Base-by-base conservation (phyloP, 2,113 vertebrate species). In the Archilochus colubris region DNA sequence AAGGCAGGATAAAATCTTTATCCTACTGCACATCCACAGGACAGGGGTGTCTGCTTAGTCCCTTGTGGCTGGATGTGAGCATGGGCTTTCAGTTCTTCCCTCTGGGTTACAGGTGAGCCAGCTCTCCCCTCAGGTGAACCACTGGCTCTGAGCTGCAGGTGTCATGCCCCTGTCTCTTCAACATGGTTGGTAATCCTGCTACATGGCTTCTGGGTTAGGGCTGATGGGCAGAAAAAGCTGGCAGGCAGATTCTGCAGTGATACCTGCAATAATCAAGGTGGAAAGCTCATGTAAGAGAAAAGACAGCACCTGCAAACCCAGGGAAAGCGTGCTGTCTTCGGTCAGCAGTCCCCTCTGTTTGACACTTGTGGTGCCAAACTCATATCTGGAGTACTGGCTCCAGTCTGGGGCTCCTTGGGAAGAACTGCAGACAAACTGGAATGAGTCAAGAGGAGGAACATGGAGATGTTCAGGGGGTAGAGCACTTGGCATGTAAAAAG, bases 1-100 rank as follows among this genome's bases (percentile, higher is more conserved):
- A 70, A 91, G 62, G 55, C 2, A 4, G 62, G 82, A 84, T 84
- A 78, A 84, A 88, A 76, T 88, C 91, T 89, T 79, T 46, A 86
- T 91, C 88, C 11, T n/a, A 14, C 24, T 64, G 54, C 58, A 87
- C 58, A 64, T 50, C 30, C 31, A 25, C 30, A 72, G 61, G 68
- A 48, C 73, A 57, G 69, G 44, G 33, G 9, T 48, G 76, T 61
- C 66, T 88, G 51, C 3, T 0, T 28, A 50, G 27, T 36, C 48
- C 78, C 54, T 76, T 46, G 24, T 3, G 7, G 50, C 73, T 25
- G 70, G 82, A 79, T n/a, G 27, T 62, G 70, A 91, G 44, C n/a
- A 0, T 1, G 53, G 50, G 7, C 15, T 50, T 62, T 24, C 33
- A 38, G 10, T 67, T 75, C 31, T 85, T 23, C 25, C 5, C 20